Conservation (phyloP, 2,113 vertebrate species). For the Catharus bicknelli region DNA sequence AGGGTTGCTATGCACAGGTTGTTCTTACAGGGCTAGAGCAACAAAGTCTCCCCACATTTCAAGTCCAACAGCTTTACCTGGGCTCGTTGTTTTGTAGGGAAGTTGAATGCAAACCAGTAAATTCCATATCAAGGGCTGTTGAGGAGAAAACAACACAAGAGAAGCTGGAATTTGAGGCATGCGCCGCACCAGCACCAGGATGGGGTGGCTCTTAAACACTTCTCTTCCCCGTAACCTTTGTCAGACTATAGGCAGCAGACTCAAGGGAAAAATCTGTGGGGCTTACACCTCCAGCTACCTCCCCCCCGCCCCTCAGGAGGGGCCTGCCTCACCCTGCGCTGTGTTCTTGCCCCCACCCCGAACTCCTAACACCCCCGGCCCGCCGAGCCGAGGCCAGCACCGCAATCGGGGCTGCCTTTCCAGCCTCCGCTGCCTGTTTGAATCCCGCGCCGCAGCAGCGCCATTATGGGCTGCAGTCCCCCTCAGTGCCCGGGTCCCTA, state of each 20-base stretch:
- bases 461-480: rapidly evolving
- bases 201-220: rapidly evolving
- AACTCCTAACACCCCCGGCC: rapidly evolving
- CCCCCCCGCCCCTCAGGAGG: rapidly evolving
- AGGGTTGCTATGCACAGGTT: rapidly evolving
- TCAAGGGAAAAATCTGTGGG: background rate
- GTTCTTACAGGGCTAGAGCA: background rate
- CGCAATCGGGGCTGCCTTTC: rapidly evolving
- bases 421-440: rapidly evolving
- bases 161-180: background rate
- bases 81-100: background rate
- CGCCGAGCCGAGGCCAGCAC: too few relatives aligned
- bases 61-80: slow-evolving; percentile 62
- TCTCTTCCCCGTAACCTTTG: rapidly evolving
- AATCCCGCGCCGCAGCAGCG: background rate
- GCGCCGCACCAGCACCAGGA: too few relatives aligned
- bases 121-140: slow-evolving; percentile 75
- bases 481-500: rapidly evolving
- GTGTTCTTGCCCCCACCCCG: background rate
- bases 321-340: background rate
- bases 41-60: rapidly evolving
- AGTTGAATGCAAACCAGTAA: slow-evolving; percentile 71
- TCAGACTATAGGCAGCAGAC: rapidly evolving
- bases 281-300: background rate
- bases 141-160: background rate